Base-by-base conservation (phyloP, 1,140 invertebrate genomes). In the Cataglyphis hispanica region DNA sequence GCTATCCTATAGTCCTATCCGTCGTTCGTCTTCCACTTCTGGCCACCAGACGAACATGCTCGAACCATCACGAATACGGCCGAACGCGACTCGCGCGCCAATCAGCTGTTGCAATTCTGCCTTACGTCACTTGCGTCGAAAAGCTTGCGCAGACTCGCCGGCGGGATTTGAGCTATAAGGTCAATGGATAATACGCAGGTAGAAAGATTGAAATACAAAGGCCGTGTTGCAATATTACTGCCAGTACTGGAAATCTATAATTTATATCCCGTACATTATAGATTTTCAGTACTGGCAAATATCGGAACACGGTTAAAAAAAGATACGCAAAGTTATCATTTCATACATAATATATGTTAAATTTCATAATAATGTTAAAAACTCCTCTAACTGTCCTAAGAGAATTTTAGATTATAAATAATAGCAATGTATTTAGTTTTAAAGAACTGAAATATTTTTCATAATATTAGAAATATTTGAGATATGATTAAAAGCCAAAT, bases 1-100 rank as follows among this genome's bases (percentile, higher is more conserved):
- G 77, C 63, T 72, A 43, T 50, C 16, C 6, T 50, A 11, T 37
- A 4, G 27, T 31, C 63, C 37, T 16, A 11, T 43, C 10, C 7
- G 19, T 1, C 16, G 13, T 7, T 64, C 31, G 31, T 25, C 22
- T 58, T 40, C 22, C n/a, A 16, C 46, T 19, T 19, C 56, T 7
- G 22, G 66, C n/a, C 34, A 4, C n/a, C 63, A n/a, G 19, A 6
- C 86, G 88, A 86, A 63, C 10, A 13, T 75, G 63, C 43, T n/a
- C 88, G 88, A 88, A 74, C 34, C 6, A 19, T 19, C 22, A 37
- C 87, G 91, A 89, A 80, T 40, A 0, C 10, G 31, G 25, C 13
- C 91, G 90, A 91, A 75, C 3, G 3, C n/a, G n/a, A 16, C 16
- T 6, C 27, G 34, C 22, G 53, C 72, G 5, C 69, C 46, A 53